Conservation (phyloP, 2,888 invertebrate species). For the Aplocera efformata region DNA sequence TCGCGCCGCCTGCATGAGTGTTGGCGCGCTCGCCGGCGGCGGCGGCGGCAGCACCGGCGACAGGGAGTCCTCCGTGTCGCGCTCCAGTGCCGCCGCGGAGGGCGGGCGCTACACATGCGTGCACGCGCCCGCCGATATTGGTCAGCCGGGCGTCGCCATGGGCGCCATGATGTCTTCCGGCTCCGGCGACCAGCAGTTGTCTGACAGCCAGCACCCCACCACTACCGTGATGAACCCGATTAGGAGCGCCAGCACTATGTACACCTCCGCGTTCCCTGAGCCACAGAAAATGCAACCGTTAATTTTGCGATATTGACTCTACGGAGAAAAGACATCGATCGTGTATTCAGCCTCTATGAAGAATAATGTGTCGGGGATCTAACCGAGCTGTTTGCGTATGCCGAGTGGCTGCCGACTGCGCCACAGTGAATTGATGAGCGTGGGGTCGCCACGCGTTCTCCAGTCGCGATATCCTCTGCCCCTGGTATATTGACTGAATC, state of each 20-base stretch:
- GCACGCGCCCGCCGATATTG: conserved; percentile 82
- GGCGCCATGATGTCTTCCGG: conserved; percentile 82
- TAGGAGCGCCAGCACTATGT: conserved; percentile 86
- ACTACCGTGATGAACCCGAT: conserved; percentile 87
- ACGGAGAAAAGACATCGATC: conserved; percentile 3
- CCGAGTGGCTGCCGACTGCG: conserved; percentile 87
- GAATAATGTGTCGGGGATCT: conserved; percentile 31
- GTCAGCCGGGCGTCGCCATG: conserved; percentile 80
- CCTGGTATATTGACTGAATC: conserved; percentile 81
- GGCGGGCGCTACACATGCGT: conserved; percentile 80
- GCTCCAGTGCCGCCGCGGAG: conserved; percentile 63
- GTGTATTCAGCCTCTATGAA: conserved; percentile 10
- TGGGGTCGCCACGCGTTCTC: conserved; percentile 85
- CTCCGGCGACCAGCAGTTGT: conserved; percentile 89
- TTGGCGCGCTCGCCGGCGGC: conserved; percentile 53
- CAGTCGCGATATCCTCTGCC: conserved; percentile 85
- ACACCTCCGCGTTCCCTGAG: conserved; percentile 87
- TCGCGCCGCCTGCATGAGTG: conserved; percentile 59
- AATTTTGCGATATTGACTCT: background rate
- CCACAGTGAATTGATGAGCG: conserved; percentile 86
- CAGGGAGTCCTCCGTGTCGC: conserved; percentile 57
- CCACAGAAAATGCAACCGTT: conserved; percentile 1
- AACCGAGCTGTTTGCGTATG: conserved; percentile 83
- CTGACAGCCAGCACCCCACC: conserved; percentile 88
- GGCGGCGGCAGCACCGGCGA: conserved; percentile 65